Percentiles rank a stretch among this genome's conserved stretches.
These are phyloP conservation scores for Coilia nasus DNA, from an alignment of 2,797 vertebrate genomes.

Conservation along the genomic window DNA sequence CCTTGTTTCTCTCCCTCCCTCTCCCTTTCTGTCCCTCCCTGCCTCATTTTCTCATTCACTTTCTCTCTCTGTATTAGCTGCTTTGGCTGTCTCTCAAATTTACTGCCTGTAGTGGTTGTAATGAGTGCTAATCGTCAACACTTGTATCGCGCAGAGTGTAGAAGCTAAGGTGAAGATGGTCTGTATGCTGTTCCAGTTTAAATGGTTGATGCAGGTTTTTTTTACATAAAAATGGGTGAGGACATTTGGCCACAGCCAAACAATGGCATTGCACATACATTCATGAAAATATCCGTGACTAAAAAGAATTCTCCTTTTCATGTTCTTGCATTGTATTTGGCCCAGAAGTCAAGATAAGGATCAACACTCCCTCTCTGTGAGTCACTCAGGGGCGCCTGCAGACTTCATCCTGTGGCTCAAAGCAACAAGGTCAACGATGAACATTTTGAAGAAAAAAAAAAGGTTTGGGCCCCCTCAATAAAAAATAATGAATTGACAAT, in stretches of 20 bases:
- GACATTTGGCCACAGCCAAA: background rate
- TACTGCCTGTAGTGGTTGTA: background rate
- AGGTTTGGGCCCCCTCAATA: too few relatives aligned
- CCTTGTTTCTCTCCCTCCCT: background rate
- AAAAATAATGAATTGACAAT: too few relatives aligned
- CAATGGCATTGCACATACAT: background rate
- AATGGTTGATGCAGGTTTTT: too few relatives aligned
- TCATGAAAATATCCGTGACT: background rate
- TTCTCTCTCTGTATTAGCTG: background rate
- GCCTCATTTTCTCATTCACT: background rate
- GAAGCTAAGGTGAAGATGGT: background rate
- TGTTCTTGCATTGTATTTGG: background rate
- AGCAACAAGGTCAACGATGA: background rate
- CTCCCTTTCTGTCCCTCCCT: slow-evolving; percentile 4
- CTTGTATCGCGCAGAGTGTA: background rate
- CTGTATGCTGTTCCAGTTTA: background rate
- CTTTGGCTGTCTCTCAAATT: too few relatives aligned
- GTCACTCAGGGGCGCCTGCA: background rate
- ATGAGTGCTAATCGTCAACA: background rate
- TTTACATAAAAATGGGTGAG: background rate
- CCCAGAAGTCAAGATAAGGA: background rate
- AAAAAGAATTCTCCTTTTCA: background rate
- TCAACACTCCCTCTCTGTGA: background rate
- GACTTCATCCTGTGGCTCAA: background rate
- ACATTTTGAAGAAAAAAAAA: too few relatives aligned